These are phyloP conservation scores for Canis aureus DNA, from an alignment of 2,113 vertebrate genomes.

Conservation along the genomic window DNA sequence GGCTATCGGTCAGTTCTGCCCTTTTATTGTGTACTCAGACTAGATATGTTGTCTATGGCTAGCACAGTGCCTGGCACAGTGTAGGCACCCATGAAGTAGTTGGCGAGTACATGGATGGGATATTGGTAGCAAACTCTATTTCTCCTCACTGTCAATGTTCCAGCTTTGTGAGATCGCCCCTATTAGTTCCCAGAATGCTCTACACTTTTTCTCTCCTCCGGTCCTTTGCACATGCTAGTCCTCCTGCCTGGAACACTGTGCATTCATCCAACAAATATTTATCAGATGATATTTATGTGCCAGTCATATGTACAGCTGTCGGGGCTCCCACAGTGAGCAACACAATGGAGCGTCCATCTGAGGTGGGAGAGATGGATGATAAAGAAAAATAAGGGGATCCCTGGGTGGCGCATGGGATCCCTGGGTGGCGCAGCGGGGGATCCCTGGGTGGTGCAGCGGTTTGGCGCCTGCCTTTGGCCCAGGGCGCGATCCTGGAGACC, in stretches of 20 bases:
- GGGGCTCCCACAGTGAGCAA: not conserved
- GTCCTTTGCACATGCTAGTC: not conserved
- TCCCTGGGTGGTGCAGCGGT: no score
- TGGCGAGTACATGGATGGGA: not conserved
- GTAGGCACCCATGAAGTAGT: not conserved
- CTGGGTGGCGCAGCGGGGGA: no score
- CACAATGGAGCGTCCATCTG: not conserved
- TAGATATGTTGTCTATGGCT: not conserved
- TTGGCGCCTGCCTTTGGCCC: no score
- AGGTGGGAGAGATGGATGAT: not conserved
- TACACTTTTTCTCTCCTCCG: not conserved
- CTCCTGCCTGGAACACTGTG: not conserved
- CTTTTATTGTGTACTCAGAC: not conserved
- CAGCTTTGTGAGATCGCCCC: not conserved
- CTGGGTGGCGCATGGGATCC: no score
- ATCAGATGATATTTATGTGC: not conserved
- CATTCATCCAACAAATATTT: not conserved
- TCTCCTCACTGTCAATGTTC: not conserved
- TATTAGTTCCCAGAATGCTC: not conserved
- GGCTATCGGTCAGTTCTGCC: not conserved
- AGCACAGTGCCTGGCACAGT: not conserved
- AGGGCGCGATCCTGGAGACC: no score
- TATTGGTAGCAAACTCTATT: not conserved
- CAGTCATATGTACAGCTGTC: not conserved
- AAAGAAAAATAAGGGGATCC: not conserved